Conservation (phyloP, 2,113 vertebrate genomes). For the Gasterosteus nipponicus region DNA sequence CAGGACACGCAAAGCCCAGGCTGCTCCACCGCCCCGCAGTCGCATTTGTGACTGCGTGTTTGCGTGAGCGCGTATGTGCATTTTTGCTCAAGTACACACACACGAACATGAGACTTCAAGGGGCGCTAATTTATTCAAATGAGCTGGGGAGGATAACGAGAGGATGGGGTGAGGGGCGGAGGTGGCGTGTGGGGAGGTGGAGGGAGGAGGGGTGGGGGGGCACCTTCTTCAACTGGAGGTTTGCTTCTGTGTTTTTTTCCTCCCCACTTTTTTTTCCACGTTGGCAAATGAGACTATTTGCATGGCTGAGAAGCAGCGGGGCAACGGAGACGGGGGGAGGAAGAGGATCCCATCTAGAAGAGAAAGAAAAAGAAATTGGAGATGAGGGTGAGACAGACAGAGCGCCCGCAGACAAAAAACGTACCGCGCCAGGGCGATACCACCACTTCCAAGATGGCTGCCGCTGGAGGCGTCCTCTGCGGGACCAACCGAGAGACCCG, state of each 20-base stretch:
- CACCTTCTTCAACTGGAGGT: constrained; percentile 66
- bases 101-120: constrained; percentile 70
- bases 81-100: constrained; percentile 39
- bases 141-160: constrained; percentile 77
- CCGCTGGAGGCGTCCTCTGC: constrained; percentile 66
- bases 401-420: constrained; percentile 61
- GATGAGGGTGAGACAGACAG: constrained; percentile 42
- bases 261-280: constrained; percentile 40
- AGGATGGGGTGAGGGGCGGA: constrained; percentile 65
- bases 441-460: constrained; percentile 78
- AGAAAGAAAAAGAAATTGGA: constrained; percentile 12
- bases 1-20: constrained; percentile 39
- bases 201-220: constrained; percentile 51
- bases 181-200: constrained; percentile 47
- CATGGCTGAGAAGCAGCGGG: constrained; percentile 42
- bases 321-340: constrained; percentile 10
- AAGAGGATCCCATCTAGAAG: constrained; percentile 17
- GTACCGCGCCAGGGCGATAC: constrained; percentile 61
- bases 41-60: constrained; percentile 20
- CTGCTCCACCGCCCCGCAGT: constrained; percentile 18
- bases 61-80: constrained; percentile 33
- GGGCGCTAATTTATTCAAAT: constrained; percentile 86
- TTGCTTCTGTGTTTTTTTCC: constrained; percentile 27
- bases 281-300: constrained; percentile 68
- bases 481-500: constrained; percentile 63